A percentile compares a stretch with the other conserved stretches of the same genome.
phyloP scores from a whole-genome alignment of 2,113 vertebrate species.

The Lota lota region DNA sequence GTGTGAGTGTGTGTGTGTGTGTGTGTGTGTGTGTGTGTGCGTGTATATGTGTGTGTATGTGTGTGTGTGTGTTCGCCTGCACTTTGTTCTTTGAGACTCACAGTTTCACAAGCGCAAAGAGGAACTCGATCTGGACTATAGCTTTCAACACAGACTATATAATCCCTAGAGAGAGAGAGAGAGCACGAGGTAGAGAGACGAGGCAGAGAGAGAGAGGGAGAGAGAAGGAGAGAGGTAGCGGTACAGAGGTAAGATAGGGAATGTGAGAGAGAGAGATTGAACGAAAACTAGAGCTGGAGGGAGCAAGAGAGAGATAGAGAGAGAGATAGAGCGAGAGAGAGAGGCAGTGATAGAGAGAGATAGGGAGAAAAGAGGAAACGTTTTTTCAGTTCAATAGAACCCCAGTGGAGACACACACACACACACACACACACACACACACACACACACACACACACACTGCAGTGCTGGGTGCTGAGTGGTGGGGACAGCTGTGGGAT shows the following conservation, averaged over 20 bases:
- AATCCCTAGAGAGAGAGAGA: constrained; percentile 38
- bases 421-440: background rate
- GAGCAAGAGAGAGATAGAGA: constrained; percentile 16
- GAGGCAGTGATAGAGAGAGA: no score
- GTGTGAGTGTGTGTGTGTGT: background rate
- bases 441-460: constrained; percentile 15
- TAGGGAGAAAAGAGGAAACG: no score
- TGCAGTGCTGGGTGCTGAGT: constrained; percentile 54
- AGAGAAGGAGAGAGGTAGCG: no score
- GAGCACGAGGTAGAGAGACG: no score
- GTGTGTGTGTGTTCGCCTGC: background rate
- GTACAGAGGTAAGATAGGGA: constrained; percentile 39
- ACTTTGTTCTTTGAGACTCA: background rate
- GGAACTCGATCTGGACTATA: constrained; percentile 52
- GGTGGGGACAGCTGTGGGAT: constrained; percentile 63
- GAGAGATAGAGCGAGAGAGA: no score
- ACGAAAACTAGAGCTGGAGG: background rate
- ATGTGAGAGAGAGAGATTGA: constrained; percentile 33
- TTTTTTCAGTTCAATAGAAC: no score
- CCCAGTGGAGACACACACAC: background rate
- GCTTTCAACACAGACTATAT: constrained; percentile 51
- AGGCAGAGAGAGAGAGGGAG: constrained; percentile 8
- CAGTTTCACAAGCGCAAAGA: constrained; percentile 27
- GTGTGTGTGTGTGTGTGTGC: constrained; percentile 7
- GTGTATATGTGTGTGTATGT: background rate